These are phyloP conservation scores for Chrysochloris asiatica DNA, from an alignment of 2,113 vertebrate species.

Conservation along the genomic window DNA sequence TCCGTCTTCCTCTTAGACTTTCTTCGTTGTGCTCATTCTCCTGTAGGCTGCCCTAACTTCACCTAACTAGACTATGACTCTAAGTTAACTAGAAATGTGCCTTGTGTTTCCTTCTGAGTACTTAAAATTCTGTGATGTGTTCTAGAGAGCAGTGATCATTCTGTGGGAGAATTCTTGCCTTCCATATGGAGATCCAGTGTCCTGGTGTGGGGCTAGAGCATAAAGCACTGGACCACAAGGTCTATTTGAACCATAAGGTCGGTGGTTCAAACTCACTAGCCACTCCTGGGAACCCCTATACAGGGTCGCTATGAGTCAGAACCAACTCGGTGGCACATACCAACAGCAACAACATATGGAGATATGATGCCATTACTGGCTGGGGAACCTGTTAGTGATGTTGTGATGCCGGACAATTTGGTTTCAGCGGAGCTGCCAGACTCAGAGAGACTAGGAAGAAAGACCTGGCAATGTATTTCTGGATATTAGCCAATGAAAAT, in stretches of 20 bases:
- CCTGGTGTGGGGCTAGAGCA: not conserved
- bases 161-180: not conserved
- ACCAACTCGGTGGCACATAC: too few species aligned
- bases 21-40: not conserved
- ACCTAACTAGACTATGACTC: too few species aligned
- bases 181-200: not conserved
- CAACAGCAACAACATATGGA: too few species aligned
- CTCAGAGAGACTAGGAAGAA: not conserved
- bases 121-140: slow-evolving; percentile 8
- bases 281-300: too few species aligned
- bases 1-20: not conserved
- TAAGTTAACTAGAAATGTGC: not conserved
- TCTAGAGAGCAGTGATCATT: not conserved
- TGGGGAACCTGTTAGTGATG: not conserved
- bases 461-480: too few species aligned
- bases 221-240: too few species aligned
- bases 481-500: too few species aligned
- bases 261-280: too few species aligned
- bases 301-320: too few species aligned
- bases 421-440: not conserved
- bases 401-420: not conserved
- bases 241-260: too few species aligned
- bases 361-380: too few species aligned
- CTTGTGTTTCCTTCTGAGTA: not conserved
- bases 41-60: too few species aligned